Evolutionary conservation across 2,888 invertebrate species (phyloP), one percentile per base, ranked within the genome.

Genomic region (Labia minor): DNA sequence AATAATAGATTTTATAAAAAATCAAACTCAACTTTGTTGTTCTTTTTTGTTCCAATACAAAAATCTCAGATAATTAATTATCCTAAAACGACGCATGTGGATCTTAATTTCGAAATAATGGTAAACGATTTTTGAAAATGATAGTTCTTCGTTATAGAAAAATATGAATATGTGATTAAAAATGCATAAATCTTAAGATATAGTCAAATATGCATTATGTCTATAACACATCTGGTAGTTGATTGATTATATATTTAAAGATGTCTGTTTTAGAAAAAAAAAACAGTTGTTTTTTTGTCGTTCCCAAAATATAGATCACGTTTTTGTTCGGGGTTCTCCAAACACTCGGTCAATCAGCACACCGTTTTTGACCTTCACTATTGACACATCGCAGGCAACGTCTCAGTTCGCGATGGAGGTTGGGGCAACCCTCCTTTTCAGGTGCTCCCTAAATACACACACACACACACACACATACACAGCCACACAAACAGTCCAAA

Each of bases 41-140:
- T 33, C 33, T 33, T 33, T 33, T 49, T 49, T 49, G 26, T 26
- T 49, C 16, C 49, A 16, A 49, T 49, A 49, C 49, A 16, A 49
- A 49, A 49, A 10, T 49, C 49, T 49, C 49, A 49, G 49, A 49
- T 49, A 49, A 49, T 49, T 49, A 49, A 49, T 49, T 49, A 49
- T 49, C 49, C 49, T 49, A 49, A 49, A 49, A 49, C 49, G 49
- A 49, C 49, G 49, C n/a, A 14, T 16, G 49, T 49, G 49, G 49
- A 49, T 49, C 49, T 49, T 49, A 49, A 49, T 49, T 49, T 49
- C 49, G n/a, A 49, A n/a, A n/a, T 49, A 16, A 49, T 49, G 49
- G 49, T 49, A 49, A 49, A 49, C 49, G 49, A 49, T 49, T 49
- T 49, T 49, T 49, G 49, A 49, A 49, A 49, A 49, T 49, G 49